phyloP scores from a whole-genome alignment of 1,140 invertebrate species.

The Drosophila miranda region DNA sequence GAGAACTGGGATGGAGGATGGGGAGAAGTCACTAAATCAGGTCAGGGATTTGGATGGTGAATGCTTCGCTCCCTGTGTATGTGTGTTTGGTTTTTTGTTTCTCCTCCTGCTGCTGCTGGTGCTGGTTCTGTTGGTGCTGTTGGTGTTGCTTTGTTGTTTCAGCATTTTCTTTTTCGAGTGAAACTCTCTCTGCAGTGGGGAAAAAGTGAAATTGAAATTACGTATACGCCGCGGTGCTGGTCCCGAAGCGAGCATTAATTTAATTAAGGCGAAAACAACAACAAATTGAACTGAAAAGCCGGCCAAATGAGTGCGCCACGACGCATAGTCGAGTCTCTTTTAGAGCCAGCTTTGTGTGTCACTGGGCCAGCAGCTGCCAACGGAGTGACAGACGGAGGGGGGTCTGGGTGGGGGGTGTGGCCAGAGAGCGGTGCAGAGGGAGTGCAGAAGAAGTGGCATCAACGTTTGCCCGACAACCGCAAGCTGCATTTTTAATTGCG shows the following conservation, averaged over 20 bases:
- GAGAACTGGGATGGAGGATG: too few species aligned
- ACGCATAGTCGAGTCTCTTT: constrained; percentile 44
- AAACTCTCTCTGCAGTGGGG: constrained; percentile 1
- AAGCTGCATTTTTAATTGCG: constrained; percentile 80
- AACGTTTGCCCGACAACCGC: constrained; percentile 64
- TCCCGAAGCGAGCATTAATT: constrained; percentile 69
- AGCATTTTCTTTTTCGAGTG: constrained; percentile 14
- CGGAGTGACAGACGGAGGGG: constrained; percentile 23
- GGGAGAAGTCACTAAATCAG: constrained; percentile 64
- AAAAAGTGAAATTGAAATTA: constrained; percentile 69
- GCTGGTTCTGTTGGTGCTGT: constrained; percentile 1
- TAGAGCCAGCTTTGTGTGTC: constrained; percentile 63
- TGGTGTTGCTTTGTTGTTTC: constrained; percentile 36
- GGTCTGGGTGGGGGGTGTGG: neutral
- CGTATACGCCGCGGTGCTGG: constrained; percentile 52
- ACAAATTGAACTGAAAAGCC: constrained; percentile 58
- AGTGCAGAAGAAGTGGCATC: constrained; percentile 1
- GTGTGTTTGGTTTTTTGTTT: neutral
- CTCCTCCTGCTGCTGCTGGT: constrained; percentile 3
- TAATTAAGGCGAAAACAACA: constrained; percentile 62
- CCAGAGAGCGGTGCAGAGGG: neutral
- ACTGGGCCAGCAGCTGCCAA: constrained; percentile 59
- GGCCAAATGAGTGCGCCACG: constrained; percentile 50
- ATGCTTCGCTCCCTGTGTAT: constrained; percentile 1
- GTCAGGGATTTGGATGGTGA: constrained; percentile 71